Evolutionary conservation across 2,888 invertebrate genomes (phyloP).

Genomic region (Dermolepida albohirtum): DNA sequence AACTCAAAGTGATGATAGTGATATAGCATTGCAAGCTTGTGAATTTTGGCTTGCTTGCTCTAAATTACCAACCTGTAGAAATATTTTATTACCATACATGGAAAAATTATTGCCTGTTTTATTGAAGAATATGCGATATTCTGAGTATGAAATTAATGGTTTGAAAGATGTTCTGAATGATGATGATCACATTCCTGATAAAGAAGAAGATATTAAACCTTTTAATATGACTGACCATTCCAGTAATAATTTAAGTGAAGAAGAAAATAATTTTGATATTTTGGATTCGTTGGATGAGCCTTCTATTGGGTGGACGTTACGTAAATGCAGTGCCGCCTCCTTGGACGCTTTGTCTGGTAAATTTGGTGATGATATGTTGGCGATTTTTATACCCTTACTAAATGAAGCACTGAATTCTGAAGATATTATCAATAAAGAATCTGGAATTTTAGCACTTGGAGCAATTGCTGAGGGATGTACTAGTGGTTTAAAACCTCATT

Average conservation of each 20-base stretch:
- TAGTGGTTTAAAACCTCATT: conserved; percentile 76
- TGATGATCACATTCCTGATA: conserved; percentile 95
- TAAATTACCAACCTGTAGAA: conserved; percentile 92
- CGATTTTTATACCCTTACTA: conserved; percentile 92
- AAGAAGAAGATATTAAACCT: conserved; percentile 97
- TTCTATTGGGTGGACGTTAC: conserved; percentile 85
- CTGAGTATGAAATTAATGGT: conserved; percentile 93
- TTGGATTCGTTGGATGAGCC: conserved; percentile 66
- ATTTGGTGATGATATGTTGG: conserved; percentile 93
- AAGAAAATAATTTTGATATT: conserved; percentile 76
- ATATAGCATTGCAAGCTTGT: conserved; percentile 96
- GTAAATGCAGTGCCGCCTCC: conserved; percentile 98
- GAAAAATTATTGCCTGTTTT: conserved; percentile 89
- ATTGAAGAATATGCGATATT: conserved; percentile 97
- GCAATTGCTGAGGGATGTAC: conserved; percentile 69
- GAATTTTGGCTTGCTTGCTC: conserved; percentile 99
- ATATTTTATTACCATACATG: conserved; percentile 87
- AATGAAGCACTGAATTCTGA: conserved; percentile 95
- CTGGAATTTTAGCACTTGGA: conserved; percentile 90
- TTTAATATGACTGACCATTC: conserved; percentile 83
- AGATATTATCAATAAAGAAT: conserved; percentile 96
- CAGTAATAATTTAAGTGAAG: conserved; percentile 70
- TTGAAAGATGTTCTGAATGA: conserved; percentile 95
- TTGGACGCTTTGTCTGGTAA: conserved; percentile 96
- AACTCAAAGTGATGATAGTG: conserved; percentile 91